Evolutionary conservation across 2,797 vertebrate genomes (phyloP).

Genomic region (Cossypha polioptera): DNA sequence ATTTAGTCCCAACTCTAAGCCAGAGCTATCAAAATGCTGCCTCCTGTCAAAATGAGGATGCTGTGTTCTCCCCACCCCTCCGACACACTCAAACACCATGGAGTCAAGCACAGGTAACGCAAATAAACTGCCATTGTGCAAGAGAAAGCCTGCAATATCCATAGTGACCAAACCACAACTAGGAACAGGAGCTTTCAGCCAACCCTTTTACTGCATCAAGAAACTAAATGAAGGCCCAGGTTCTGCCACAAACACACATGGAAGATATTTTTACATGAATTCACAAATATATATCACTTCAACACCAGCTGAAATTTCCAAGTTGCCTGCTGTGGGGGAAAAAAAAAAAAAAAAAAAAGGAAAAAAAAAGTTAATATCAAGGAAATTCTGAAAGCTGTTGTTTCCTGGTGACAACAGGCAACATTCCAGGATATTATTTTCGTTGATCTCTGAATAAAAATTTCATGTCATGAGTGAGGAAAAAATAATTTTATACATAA

Average conservation of each 20-base stretch:
- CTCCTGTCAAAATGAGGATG: not conserved
- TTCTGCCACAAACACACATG: not conserved
- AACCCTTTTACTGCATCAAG: not conserved
- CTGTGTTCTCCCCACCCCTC: not conserved
- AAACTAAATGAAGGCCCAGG: not conserved
- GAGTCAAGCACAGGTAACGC: not conserved
- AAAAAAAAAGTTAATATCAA: not conserved
- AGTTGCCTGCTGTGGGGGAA: not conserved
- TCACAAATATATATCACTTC: not conserved
- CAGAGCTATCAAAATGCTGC: not conserved
- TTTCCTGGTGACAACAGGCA: not conserved
- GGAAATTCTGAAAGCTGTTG: not conserved
- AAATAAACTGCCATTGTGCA: not conserved
- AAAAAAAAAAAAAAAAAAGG: not conserved
- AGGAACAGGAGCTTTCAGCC: not conserved
- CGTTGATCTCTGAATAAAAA: not conserved
- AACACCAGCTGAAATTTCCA: not conserved
- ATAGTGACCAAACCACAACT: not conserved
- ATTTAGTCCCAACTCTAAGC: not conserved
- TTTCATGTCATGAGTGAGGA: not conserved
- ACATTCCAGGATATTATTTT: not conserved
- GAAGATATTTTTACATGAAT: not conserved
- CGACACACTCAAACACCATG: rapidly evolving
- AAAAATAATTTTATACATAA: not conserved
- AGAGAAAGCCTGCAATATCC: not conserved